These are phyloP conservation scores for Brachystomella parvula DNA, from an alignment of 1,140 invertebrate species.

Conservation along the genomic window DNA sequence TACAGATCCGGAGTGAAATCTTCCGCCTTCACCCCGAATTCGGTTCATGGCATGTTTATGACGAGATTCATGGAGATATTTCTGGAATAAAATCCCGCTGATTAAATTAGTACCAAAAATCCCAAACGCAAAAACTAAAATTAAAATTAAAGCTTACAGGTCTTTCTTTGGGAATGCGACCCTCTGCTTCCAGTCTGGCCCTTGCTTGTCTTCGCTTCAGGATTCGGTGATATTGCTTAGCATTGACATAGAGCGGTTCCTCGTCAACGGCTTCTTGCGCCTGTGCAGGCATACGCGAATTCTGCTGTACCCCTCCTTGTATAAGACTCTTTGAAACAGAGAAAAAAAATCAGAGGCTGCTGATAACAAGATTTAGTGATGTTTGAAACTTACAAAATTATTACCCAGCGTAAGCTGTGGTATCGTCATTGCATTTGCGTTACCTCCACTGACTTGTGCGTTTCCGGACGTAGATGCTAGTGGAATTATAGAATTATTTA, in stretches of 20 bases:
- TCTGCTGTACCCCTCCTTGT: slow-evolving; percentile 48
- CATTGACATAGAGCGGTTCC: slow-evolving; percentile 94
- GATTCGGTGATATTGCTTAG: slow-evolving; percentile 93
- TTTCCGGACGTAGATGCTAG: slow-evolving; percentile 37
- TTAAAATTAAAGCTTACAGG: slow-evolving; percentile 53
- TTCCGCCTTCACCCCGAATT: slow-evolving; percentile 88
- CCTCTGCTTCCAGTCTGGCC: slow-evolving; percentile 81
- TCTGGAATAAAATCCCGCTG: slow-evolving; percentile 53
- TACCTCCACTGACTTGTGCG: slow-evolving; percentile 41
- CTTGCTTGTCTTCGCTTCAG: slow-evolving; percentile 79
- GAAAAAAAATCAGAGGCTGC: slow-evolving; percentile 15
- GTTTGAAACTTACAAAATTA: slow-evolving; percentile 52
- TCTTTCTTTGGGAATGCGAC: slow-evolving; percentile 92
- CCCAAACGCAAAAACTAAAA: background rate
- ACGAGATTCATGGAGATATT: slow-evolving; percentile 98
- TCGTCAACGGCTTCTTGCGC: slow-evolving; percentile 72
- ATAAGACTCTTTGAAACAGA: slow-evolving; percentile 56
- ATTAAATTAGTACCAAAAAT: slow-evolving; percentile 25
- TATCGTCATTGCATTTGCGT: slow-evolving; percentile 41
- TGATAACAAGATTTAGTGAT: slow-evolving; percentile 12
- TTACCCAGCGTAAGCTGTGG: slow-evolving; percentile 51
- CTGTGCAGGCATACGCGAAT: slow-evolving; percentile 57
- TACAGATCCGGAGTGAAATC: slow-evolving; percentile 72
- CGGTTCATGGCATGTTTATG: slow-evolving; percentile 97
- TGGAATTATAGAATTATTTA: slow-evolving; percentile 35